Base-by-base conservation (phyloP, 2,113 vertebrate genomes). In the Oophaga pumilio region DNA sequence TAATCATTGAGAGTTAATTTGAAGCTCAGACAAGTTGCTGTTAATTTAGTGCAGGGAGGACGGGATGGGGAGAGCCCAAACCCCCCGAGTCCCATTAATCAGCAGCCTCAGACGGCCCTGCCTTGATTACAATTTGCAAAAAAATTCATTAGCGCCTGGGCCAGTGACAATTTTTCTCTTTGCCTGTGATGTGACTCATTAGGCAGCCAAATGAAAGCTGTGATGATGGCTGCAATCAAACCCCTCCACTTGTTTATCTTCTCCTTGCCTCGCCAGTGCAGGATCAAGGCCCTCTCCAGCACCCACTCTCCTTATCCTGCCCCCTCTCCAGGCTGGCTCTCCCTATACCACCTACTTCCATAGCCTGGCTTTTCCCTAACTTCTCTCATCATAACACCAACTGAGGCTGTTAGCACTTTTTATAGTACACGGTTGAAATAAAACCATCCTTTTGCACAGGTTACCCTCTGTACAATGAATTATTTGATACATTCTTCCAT, bases 81-180 rank as follows among this genome's bases (percentile, higher is more conserved):
- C 96, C 95, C 95, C 96, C 91, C 91, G 95, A 95, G 97, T 92
- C 96, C 95, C 97, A 96, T 98, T 96, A 95, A 96, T 99, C 97
- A 97, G 96, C 95, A 94, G 94, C 94, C 93, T 93, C 93, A 92
- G 95, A 97, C 94, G 95, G 94, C 94, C 94, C 94, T 93, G 94
- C 93, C 94, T 97, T 98, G 96, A 97, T 98, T 98, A 97, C 97
- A 97, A 96, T 97, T 97, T 97, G 95, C 96, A 96, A 96, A 96
- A 96, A 96, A 97, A 97, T 96, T 97, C 94, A 97, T 97, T 96
- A 97, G 95, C 95, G 95, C 94, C 94, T 84, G 90, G 94, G 95
- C 95, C 95, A 96, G 96, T 96, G 95, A 97, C 95, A 96, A 96
- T 96, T 95, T 96, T 94, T 94, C 95, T 95, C 94, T 94, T 94